phyloP scores from a whole-genome alignment of 1,140 invertebrate genomes.

The Diabrotica undecimpunctata region DNA sequence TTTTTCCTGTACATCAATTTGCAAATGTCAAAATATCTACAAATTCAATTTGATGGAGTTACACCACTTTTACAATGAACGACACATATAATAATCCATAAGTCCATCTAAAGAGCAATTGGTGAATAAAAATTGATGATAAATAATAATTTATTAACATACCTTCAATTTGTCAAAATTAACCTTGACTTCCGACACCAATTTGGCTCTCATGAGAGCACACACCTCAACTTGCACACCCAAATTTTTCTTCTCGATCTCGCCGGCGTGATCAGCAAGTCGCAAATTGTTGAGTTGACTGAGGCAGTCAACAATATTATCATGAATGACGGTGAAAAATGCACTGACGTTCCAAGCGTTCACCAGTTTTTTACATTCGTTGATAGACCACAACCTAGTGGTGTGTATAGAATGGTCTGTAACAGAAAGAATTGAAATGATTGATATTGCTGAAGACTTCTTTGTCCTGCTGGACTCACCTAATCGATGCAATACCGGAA shows the following conservation, averaged over 20 bases:
- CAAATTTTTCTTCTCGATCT: constrained; percentile 51
- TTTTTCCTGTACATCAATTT: too few relatives aligned
- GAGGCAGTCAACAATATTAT: constrained; percentile 65
- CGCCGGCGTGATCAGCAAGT: constrained; percentile 58
- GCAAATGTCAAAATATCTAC: too few relatives aligned
- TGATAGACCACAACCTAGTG: constrained; percentile 67
- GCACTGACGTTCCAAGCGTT: constrained; percentile 68
- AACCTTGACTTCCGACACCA: constrained; percentile 69
- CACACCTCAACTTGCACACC: constrained; percentile 61
- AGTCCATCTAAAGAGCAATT: too few relatives aligned
- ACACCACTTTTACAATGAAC: too few relatives aligned
- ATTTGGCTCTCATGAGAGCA: constrained; percentile 70
- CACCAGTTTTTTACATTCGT: constrained; percentile 63
- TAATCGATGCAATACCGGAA: constrained; percentile 70
- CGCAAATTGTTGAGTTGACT: constrained; percentile 59
- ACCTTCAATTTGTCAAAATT: constrained; percentile 72
- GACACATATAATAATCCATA: too few relatives aligned
- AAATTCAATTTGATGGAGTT: too few relatives aligned
- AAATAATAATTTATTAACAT: too few relatives aligned
- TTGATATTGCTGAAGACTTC: not conserved
- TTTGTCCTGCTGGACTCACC: constrained; percentile 43
- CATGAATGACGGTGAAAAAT: constrained; percentile 52
- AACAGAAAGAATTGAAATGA: constrained; percentile 19
- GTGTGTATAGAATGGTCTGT: constrained; percentile 73
- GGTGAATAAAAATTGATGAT: too few relatives aligned